Evolutionary conservation across 2,797 vertebrate species (phyloP).

Genomic region (Enteromius mattozi): DNA sequence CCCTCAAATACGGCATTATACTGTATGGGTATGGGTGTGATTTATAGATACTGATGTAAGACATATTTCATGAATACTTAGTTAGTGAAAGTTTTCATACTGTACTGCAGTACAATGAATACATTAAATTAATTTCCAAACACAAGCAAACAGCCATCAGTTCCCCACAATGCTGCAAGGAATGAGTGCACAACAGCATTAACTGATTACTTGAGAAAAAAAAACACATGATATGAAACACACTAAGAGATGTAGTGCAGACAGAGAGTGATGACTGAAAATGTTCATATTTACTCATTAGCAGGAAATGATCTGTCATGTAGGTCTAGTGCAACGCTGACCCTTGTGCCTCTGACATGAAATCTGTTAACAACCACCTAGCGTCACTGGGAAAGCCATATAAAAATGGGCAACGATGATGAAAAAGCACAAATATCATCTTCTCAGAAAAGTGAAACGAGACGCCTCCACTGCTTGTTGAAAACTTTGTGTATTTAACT

Average conservation of each 20-base stretch:
- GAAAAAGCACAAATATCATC: slow-evolving; percentile 5
- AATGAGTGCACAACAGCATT: background rate
- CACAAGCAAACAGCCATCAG: slow-evolving; percentile 6
- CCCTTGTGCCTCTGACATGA: background rate
- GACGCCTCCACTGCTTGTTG: background rate
- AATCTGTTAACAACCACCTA: slow-evolving; percentile 18
- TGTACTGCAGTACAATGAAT: background rate
- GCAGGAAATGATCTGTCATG: background rate
- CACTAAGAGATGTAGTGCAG: background rate
- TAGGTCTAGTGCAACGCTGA: background rate
- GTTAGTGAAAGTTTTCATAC: background rate
- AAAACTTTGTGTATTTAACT: slow-evolving; percentile 6
- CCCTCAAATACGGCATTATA: background rate
- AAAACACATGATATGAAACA: background rate
- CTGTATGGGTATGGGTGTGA: background rate
- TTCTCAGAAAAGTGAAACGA: slow-evolving; percentile 10
- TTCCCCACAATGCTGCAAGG: background rate
- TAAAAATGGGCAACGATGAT: background rate
- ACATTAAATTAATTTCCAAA: slow-evolving; percentile 4
- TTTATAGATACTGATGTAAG: background rate
- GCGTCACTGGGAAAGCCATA: background rate
- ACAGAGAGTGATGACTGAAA: background rate
- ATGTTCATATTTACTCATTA: background rate
- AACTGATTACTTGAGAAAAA: background rate
- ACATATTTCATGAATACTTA: background rate